Evolutionary conservation across 2,113 vertebrate genomes (phyloP).

Genomic region (Rhinopithecus roxellana): DNA sequence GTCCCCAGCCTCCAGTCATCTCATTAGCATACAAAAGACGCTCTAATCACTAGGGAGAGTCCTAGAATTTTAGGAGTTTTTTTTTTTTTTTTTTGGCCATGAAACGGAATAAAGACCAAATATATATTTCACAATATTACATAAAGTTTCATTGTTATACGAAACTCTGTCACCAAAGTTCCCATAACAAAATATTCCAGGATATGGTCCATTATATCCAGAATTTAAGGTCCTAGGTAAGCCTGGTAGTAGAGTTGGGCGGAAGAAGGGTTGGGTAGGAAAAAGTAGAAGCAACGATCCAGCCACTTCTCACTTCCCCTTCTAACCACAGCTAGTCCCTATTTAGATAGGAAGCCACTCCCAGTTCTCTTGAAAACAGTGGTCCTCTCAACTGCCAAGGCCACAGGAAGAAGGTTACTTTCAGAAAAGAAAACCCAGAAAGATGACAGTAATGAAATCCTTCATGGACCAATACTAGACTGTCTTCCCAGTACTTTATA

Average conservation of each 20-base stretch:
- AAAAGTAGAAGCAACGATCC: neutral
- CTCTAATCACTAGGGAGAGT: neutral
- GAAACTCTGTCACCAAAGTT: neutral
- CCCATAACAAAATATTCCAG: neutral
- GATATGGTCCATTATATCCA: neutral
- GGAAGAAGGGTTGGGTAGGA: neutral
- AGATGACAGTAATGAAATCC: neutral
- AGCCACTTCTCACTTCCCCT: neutral
- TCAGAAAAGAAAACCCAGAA: neutral
- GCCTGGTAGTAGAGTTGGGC: neutral
- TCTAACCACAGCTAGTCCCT: neutral
- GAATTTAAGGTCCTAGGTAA: neutral
- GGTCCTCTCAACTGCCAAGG: neutral
- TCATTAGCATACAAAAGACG: neutral
- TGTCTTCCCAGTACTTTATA: neutral
- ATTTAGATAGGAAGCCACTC: neutral
- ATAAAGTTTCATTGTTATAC: neutral
- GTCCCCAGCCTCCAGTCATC: neutral
- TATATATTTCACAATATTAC: neutral
- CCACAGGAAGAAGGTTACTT: neutral
- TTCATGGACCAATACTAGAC: neutral
- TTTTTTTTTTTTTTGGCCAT: neutral
- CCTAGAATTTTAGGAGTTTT: neutral
- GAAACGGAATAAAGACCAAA: neutral
- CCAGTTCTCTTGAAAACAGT: neutral